Percentiles rank a stretch among this genome's conserved stretches.
phyloP scores from a whole-genome alignment of 2,888 invertebrate genomes.

The Callyntrura guangdongensis region DNA sequence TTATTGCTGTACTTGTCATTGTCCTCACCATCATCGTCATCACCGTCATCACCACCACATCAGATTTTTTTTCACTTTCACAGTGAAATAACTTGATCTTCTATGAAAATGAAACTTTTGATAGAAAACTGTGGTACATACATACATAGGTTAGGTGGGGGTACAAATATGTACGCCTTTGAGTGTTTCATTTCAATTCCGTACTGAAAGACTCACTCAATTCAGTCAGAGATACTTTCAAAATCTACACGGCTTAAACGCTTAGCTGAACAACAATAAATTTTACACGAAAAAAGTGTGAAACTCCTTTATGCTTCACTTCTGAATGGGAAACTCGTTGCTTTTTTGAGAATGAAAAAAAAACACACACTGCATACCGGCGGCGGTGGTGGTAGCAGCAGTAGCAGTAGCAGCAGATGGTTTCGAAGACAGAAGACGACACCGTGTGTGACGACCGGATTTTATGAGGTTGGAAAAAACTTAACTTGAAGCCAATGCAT shows the following conservation, averaged over 20 bases:
- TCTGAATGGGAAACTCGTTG: slow-evolving; percentile 14
- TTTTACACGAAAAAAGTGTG: slow-evolving; percentile 44
- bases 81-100: slow-evolving; percentile 24
- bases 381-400: neutral
- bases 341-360: slow-evolving; percentile 49
- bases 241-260: slow-evolving; percentile 39
- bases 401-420: slow-evolving; percentile 33
- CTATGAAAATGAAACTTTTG: slow-evolving; percentile 42
- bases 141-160: neutral
- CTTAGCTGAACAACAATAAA: slow-evolving; percentile 59
- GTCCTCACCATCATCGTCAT: neutral
- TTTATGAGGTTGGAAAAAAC: slow-evolving; percentile 49
- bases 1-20: neutral
- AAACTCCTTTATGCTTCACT: slow-evolving; percentile 2
- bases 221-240: slow-evolving; percentile 52
- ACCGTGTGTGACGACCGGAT: slow-evolving; percentile 34
- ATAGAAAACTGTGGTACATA: neutral
- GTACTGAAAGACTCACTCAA: neutral
- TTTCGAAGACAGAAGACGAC: slow-evolving; percentile 32
- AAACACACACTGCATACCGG: slow-evolving; percentile 28
- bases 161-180: neutral
- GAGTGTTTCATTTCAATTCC: neutral
- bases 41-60: neutral
- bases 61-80: slow-evolving; percentile 16
- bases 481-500: slow-evolving; percentile 16